Evolutionary conservation across 2,113 vertebrate genomes (phyloP).

Genomic region (Plecturocebus donacophilus): DNA sequence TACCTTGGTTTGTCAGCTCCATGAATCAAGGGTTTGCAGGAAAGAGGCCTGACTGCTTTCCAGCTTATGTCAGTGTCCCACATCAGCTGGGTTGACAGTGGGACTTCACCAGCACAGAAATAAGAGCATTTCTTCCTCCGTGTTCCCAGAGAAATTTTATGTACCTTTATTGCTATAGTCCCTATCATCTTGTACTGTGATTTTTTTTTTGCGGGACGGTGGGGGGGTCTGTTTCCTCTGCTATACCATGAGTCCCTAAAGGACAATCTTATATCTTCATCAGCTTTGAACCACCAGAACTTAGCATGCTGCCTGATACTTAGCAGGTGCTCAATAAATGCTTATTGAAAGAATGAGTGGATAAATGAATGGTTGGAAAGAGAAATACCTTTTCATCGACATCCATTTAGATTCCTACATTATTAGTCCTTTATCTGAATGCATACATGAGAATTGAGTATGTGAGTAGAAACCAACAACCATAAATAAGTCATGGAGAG

Average conservation of each 20-base stretch:
- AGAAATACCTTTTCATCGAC: not conserved
- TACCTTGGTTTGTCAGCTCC: not conserved
- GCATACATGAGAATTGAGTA: constrained; percentile 14
- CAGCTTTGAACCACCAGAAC: not conserved
- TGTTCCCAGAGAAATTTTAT: not conserved
- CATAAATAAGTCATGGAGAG: not conserved
- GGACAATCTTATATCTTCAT: not conserved
- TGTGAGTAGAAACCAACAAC: not conserved
- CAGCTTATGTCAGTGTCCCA: not conserved
- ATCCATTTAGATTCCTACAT: not conserved
- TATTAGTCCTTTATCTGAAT: constrained; percentile 16
- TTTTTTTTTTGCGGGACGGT: not conserved
- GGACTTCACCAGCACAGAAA: not conserved
- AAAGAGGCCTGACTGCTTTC: not conserved
- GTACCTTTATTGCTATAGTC: not conserved
- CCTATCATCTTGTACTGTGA: not conserved
- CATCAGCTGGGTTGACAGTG: not conserved
- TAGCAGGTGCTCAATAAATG: not conserved
- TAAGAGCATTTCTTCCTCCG: not conserved
- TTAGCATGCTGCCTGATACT: not conserved
- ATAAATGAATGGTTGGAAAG: not conserved
- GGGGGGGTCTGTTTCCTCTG: not conserved
- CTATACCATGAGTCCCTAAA: not conserved
- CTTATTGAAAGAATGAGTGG: not conserved
- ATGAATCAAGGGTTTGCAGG: not conserved